Evolutionary conservation across 2,797 vertebrate species (phyloP).

Genomic region (Sebastes iracundus): DNA sequence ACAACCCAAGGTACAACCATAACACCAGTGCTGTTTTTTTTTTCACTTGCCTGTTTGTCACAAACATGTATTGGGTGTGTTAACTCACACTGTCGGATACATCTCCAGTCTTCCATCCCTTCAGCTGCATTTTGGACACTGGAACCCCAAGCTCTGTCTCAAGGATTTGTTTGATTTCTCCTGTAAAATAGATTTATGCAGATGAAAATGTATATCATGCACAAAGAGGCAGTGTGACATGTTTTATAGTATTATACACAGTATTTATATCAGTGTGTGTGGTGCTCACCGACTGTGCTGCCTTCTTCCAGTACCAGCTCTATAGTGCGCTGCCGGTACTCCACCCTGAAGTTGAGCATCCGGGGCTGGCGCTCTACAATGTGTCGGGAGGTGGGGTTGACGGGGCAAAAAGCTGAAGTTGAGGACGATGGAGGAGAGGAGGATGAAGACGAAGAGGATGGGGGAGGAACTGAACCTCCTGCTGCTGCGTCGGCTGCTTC

Average conservation of each 20-base stretch:
- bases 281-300: constrained; percentile 93
- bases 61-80: neutral
- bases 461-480: constrained; percentile 64
- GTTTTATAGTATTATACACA: neutral
- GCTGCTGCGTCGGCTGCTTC: constrained; percentile 77
- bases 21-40: neutral
- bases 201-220: neutral
- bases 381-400: constrained; percentile 90
- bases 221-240: constrained; percentile 16
- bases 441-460: constrained; percentile 89
- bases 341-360: constrained; percentile 97
- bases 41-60: neutral
- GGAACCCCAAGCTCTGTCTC: constrained; percentile 96
- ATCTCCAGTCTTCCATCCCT: constrained; percentile 98
- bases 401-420: constrained; percentile 91
- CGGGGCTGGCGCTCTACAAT: constrained; percentile 95
- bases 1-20: no score
- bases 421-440: constrained; percentile 83
- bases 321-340: constrained; percentile 94
- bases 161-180: constrained; percentile 95
- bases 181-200: constrained; percentile 76
- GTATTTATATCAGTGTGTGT: neutral
- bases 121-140: constrained; percentile 97
- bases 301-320: constrained; percentile 96
- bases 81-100: constrained; percentile 96